Conservation (phyloP, 1,140 invertebrate genomes). For the Penaeus japonicus region DNA sequence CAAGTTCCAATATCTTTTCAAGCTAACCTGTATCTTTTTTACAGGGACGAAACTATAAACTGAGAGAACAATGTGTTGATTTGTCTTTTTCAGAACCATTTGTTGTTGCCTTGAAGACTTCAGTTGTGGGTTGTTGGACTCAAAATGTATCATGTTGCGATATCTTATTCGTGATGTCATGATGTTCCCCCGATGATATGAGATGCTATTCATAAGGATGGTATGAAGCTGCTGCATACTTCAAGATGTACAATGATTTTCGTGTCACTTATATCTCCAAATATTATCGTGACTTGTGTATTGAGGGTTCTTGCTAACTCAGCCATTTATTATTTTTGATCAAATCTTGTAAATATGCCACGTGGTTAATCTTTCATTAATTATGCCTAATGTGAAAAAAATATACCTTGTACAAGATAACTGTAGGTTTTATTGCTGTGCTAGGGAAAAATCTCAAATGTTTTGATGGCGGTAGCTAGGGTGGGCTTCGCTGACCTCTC, state of each 20-base stretch:
- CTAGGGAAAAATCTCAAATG: slow-evolving; percentile 37
- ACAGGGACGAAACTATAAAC: slow-evolving; percentile 43
- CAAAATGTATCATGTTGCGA: slow-evolving; percentile 57
- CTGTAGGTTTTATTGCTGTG: slow-evolving; percentile 48
- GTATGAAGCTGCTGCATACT: slow-evolving; percentile 54
- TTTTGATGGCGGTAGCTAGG: slow-evolving; percentile 21
- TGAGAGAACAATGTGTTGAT: slow-evolving; percentile 53
- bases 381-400: slow-evolving; percentile 42
- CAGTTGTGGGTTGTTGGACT: slow-evolving; percentile 54
- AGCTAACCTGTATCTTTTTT: slow-evolving; percentile 40
- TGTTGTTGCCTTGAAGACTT: slow-evolving; percentile 58
- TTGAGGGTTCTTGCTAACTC: slow-evolving; percentile 41
- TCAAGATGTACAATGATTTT: slow-evolving; percentile 55
- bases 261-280: slow-evolving; percentile 32
- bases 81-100: slow-evolving; percentile 57
- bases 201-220: slow-evolving; percentile 56
- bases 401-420: slow-evolving; percentile 48
- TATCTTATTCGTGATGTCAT: slow-evolving; percentile 56
- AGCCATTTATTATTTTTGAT: slow-evolving; percentile 38
- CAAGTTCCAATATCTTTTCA: slow-evolving; percentile 17
- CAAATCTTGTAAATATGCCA: slow-evolving; percentile 48
- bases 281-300: slow-evolving; percentile 24
- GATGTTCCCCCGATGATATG: slow-evolving; percentile 46
- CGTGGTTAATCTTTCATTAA: slow-evolving; percentile 48
- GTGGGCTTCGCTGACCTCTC: slow-evolving; percentile 48